phyloP scores from a whole-genome alignment of 2,888 invertebrate species.

The Dynastes grantii region DNA sequence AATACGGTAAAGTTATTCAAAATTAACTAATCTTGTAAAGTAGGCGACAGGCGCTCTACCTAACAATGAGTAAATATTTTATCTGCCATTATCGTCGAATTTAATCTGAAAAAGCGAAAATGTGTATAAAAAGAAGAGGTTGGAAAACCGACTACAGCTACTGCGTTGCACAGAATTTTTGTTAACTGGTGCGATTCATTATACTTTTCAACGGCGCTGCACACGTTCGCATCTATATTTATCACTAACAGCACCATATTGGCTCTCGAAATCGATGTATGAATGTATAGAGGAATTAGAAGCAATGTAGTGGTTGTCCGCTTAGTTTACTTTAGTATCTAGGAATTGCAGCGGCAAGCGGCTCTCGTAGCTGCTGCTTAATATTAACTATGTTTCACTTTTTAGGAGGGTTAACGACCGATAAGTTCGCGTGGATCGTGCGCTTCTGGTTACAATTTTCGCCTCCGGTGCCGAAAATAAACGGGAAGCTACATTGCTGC shows the following conservation, averaged over 20 bases:
- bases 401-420: slow-evolving; percentile 47
- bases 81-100: too few species aligned
- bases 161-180: too few species aligned
- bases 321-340: neutral
- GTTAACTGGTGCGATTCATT: too few species aligned
- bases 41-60: too few species aligned
- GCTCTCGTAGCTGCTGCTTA: slow-evolving; percentile 7
- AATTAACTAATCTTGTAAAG: too few species aligned
- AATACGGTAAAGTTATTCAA: too few species aligned
- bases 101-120: too few species aligned
- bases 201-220: too few species aligned
- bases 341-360: neutral
- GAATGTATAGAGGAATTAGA: neutral
- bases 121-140: too few species aligned
- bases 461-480: neutral
- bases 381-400: slow-evolving; percentile 25
- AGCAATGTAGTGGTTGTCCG: neutral
- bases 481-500: neutral
- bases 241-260: neutral
- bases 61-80: too few species aligned
- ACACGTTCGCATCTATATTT: neutral
- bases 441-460: slow-evolving; percentile 15
- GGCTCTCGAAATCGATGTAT: neutral
- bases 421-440: slow-evolving; percentile 30
- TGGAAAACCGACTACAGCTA: too few species aligned